Evolutionary conservation across 2,797 vertebrate genomes (phyloP), one percentile per base, ranked within the genome.

Genomic region (Scolopax bukidnonensis): DNA sequence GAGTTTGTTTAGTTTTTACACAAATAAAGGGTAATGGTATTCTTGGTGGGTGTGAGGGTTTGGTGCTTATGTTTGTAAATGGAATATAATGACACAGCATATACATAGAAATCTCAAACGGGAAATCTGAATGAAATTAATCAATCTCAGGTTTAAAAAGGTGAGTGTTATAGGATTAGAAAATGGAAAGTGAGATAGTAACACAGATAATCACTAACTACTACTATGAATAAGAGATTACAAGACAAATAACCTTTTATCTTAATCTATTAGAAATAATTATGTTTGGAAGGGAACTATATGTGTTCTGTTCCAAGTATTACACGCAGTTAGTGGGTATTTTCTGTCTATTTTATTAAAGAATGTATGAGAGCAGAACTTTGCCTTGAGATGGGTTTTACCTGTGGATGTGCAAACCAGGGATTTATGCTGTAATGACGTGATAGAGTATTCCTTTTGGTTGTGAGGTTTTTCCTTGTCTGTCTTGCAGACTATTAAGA

Each of bases 401-500:
- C 32, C 16, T 82, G 8, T 74, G 69, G 53, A 36, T 4, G 1
- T 38, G 2, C 50, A 53, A 83, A 59, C 41, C 16, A 53, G 69
- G 67, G 63, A n/a, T 87, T 88, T 38, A 11, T 12, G 3, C 4
- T 48, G 27, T 45, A 32, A 64, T 89, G 20, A 11, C 12, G 8
- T 20, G 21, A 43, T 25, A 43, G 38, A 54, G 36, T 67, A 57
- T 32, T 54, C 51, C 30, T 54, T 32, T 54, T 54, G 11, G 20
- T 23, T n/a, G 33, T 65, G 64, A 87, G 4, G n/a, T 63, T 86
- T 65, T 30, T 50, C 23, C 38, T 82, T 87, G 40, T 41, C 50
- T 96, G 20, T 98, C 51, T 97, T 96, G 27, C 97, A 99, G 99
- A 98, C 99, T 43, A 99, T 99, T 93, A 99, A 99, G 97, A 99